A percentile compares a stretch with the other conserved stretches of the same genome.
These are phyloP conservation scores for Sisyra nigra DNA, from an alignment of 2,888 invertebrate species.

Conservation along the genomic window DNA sequence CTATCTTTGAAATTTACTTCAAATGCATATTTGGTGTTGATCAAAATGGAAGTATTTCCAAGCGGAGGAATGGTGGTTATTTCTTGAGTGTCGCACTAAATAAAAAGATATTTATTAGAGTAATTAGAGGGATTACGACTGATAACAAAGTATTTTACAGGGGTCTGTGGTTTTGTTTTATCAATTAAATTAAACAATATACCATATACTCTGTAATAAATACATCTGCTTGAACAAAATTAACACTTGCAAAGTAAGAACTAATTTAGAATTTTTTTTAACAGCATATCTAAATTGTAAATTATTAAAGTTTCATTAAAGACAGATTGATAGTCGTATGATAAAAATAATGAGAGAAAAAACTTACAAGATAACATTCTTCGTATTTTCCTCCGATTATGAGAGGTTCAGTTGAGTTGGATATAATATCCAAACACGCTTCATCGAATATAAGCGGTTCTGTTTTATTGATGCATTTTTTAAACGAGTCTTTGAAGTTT, in stretches of 20 bases:
- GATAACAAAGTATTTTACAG: no score
- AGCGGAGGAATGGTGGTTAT: constrained; percentile 16
- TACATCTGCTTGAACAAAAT: no score
- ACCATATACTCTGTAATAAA: no score
- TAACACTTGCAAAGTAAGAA: no score
- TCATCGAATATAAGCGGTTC: constrained; percentile 23
- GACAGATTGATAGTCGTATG: background rate
- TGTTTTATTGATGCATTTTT: constrained; percentile 17
- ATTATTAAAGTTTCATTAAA: no score
- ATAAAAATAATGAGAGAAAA: background rate
- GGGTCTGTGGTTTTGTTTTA: no score
- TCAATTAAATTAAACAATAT: no score
- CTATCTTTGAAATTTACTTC: constrained; percentile 17
- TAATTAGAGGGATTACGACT: background rate
- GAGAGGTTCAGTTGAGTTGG: constrained; percentile 17
- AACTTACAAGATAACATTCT: constrained; percentile 19
- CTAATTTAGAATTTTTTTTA: no score
- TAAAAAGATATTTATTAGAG: background rate
- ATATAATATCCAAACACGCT: constrained; percentile 26
- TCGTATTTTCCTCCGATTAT: constrained; percentile 23
- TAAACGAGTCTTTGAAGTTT: background rate
- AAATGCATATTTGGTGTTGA: constrained; percentile 23
- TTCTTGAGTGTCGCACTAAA: constrained; percentile 22
- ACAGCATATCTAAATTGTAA: no score
- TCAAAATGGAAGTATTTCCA: constrained; percentile 19